Percentiles rank a stretch among this genome's conserved stretches.
These are phyloP conservation scores for Hetaerina americana DNA, from an alignment of 1,140 invertebrate species.

Conservation along the genomic window DNA sequence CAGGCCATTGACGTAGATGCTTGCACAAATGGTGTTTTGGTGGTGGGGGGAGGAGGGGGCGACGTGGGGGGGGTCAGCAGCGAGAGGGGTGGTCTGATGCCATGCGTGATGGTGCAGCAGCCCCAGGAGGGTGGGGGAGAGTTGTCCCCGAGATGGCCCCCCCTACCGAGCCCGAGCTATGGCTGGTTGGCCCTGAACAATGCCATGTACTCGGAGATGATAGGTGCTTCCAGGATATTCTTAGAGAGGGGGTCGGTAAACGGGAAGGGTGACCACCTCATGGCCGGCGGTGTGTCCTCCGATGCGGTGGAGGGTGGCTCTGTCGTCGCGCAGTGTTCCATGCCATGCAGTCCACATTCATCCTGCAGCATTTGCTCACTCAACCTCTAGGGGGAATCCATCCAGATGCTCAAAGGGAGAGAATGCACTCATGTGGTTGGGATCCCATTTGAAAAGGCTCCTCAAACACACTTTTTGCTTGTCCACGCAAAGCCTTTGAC, in stretches of 20 bases:
- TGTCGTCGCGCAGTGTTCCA: not conserved
- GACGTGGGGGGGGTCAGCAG: conserved; percentile 3
- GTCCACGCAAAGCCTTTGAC: too few relatives aligned
- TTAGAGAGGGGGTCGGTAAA: conserved; percentile 1
- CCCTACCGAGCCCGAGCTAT: conserved; percentile 14
- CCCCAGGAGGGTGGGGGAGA: not conserved
- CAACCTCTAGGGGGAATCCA: conserved; percentile 29
- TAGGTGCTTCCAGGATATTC: conserved; percentile 3
- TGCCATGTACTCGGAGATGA: conserved; percentile 23
- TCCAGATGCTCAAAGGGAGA: too few relatives aligned
- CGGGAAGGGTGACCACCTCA: not conserved
- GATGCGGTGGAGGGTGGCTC: not conserved
- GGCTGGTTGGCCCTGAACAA: conserved; percentile 20
- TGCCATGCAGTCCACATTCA: conserved; percentile 32
- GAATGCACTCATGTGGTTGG: too few relatives aligned
- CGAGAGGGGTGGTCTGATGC: conserved; percentile 4
- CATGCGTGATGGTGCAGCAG: too few relatives aligned
- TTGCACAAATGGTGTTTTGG: conserved; percentile 5
- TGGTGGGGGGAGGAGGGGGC: too few relatives aligned
- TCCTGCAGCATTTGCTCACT: conserved; percentile 38
- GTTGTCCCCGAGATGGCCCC: not conserved
- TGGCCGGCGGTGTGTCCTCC: not conserved
- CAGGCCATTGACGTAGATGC: not conserved
- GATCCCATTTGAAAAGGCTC: too few relatives aligned
- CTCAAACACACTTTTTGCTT: too few relatives aligned